These are phyloP conservation scores for Arge pagana DNA, from an alignment of 2,888 invertebrate species.

Conservation along the genomic window DNA sequence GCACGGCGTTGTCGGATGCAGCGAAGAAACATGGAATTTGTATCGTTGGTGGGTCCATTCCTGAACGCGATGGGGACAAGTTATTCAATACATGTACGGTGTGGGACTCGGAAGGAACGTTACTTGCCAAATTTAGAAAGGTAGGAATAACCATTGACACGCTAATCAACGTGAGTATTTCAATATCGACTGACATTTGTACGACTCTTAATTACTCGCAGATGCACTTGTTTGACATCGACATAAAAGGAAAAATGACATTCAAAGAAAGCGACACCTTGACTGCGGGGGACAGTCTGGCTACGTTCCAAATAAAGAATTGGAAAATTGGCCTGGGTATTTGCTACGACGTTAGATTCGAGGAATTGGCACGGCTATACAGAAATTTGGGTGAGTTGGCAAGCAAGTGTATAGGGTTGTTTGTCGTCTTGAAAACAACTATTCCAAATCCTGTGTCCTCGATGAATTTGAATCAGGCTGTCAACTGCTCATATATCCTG, in stretches of 20 bases:
- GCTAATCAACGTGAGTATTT: neutral
- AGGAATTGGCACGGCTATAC: slow-evolving; percentile 82
- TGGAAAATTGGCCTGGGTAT: slow-evolving; percentile 88
- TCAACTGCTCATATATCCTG: slow-evolving; percentile 86
- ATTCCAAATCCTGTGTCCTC: slow-evolving; percentile 2
- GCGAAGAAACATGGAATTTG: slow-evolving; percentile 79
- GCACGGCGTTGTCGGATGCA: slow-evolving; percentile 70
- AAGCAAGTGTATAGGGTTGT: too few species aligned
- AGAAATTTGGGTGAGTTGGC: slow-evolving; percentile 62
- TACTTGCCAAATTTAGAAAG: slow-evolving; percentile 85
- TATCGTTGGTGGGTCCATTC: slow-evolving; percentile 89
- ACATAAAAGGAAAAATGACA: slow-evolving; percentile 89
- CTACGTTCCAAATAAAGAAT: slow-evolving; percentile 72
- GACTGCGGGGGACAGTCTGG: slow-evolving; percentile 74
- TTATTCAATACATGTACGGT: slow-evolving; percentile 89
- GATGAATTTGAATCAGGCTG: slow-evolving; percentile 67
- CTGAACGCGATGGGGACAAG: slow-evolving; percentile 72
- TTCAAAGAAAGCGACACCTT: slow-evolving; percentile 91
- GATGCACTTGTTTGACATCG: slow-evolving; percentile 95
- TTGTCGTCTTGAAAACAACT: neutral
- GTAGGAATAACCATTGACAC: slow-evolving; percentile 59
- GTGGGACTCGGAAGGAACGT: slow-evolving; percentile 77
- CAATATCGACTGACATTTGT: neutral
- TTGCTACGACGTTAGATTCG: slow-evolving; percentile 93
- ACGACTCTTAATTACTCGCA: slow-evolving; percentile 48